Percentiles rank a stretch among this genome's conserved stretches.
Evolutionary conservation across 2,888 invertebrate genomes (phyloP).

Genomic region (Scaptodrosophila latifasciaeformis): DNA sequence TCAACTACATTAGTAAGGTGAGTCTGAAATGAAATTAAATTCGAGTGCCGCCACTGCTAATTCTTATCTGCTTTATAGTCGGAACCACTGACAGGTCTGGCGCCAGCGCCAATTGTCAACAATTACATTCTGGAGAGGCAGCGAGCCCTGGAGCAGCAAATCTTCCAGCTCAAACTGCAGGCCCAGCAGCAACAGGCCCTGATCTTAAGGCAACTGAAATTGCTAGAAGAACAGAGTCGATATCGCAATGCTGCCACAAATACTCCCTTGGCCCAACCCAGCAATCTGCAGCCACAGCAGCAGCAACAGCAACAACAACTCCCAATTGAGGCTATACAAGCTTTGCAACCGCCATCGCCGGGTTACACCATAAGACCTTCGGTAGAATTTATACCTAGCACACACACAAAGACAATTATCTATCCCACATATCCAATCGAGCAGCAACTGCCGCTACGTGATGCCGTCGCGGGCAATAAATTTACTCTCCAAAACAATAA

Average conservation of each 20-base stretch:
- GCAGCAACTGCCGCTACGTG: constrained; percentile 78
- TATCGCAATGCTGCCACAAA: constrained; percentile 26
- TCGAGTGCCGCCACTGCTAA: neutral
- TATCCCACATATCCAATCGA: constrained; percentile 72
- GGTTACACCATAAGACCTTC: constrained; percentile 73
- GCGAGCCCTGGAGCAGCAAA: constrained; percentile 82
- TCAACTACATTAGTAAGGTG: constrained; percentile 50
- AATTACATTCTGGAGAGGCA: constrained; percentile 77
- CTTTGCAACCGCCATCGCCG: constrained; percentile 56
- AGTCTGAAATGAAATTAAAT: constrained; percentile 5
- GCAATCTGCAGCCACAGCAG: constrained; percentile 45
- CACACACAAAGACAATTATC: constrained; percentile 60
- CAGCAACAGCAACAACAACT: constrained; percentile 53
- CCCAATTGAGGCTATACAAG: constrained; percentile 50
- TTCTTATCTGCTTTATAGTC: constrained; percentile 9
- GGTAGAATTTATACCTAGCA: constrained; percentile 73
- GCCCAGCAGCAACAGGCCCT: constrained; percentile 84
- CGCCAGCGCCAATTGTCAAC: constrained; percentile 50
- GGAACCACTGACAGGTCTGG: constrained; percentile 39
- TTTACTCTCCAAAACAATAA: constrained; percentile 52
- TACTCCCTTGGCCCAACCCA: constrained; percentile 45
- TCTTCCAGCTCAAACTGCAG: constrained; percentile 80
- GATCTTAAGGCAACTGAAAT: constrained; percentile 80
- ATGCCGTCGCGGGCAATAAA: constrained; percentile 76
- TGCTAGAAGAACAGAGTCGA: constrained; percentile 77